Percentiles rank a stretch among this genome's conserved stretches.
These are phyloP conservation scores for Lumbricus terrestris DNA, from an alignment of 2,888 invertebrate species.

Conservation along the genomic window DNA sequence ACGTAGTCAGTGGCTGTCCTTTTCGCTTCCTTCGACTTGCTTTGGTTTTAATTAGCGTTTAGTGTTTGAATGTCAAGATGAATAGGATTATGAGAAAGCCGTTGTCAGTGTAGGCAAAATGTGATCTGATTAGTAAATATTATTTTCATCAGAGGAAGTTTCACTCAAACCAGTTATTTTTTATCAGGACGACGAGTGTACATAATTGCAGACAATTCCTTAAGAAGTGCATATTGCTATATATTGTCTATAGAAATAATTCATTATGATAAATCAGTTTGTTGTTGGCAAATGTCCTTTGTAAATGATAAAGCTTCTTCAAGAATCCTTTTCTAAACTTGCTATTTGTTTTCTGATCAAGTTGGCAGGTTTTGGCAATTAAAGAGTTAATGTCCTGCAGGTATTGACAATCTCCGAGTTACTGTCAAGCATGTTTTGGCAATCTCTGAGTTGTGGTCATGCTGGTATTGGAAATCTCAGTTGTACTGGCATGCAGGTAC, in stretches of 20 bases:
- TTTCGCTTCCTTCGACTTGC: background rate
- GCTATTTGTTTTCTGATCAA: background rate
- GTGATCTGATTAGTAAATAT: background rate
- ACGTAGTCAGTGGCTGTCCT: background rate
- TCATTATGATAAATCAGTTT: background rate
- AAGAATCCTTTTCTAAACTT: background rate
- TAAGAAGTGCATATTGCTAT: background rate
- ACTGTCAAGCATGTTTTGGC: too few species aligned
- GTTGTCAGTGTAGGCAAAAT: background rate
- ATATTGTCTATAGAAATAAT: background rate
- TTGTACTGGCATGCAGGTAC: too few species aligned
- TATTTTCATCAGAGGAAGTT: background rate
- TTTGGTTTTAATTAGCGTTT: background rate
- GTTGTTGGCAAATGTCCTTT: background rate
- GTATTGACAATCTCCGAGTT: too few species aligned
- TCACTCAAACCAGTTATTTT: background rate
- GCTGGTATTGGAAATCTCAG: too few species aligned
- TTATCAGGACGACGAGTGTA: slow-evolving; percentile 3
- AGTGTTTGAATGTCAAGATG: background rate
- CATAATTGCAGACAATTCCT: background rate
- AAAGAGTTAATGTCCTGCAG: background rate
- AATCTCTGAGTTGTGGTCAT: too few species aligned
- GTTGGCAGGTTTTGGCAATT: background rate
- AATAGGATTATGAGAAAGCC: background rate
- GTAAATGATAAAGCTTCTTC: background rate